phyloP scores from a whole-genome alignment of 2,113 vertebrate genomes.

The Notechis scutatus region DNA sequence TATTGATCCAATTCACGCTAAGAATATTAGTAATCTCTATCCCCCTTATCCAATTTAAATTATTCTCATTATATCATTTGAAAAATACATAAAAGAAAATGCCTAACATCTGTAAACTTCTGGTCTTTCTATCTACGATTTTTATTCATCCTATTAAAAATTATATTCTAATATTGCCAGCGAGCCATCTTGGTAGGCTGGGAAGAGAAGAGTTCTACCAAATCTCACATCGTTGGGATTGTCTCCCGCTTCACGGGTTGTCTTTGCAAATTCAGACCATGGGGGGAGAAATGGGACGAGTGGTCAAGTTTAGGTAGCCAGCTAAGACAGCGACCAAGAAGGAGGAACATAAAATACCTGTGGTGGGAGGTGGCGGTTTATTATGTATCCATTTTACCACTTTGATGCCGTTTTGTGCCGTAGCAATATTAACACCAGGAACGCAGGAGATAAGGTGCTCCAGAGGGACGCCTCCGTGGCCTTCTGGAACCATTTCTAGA shows the following conservation, averaged over 20 bases:
- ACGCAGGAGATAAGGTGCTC: slow-evolving; percentile 95
- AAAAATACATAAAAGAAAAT: too few relatives aligned
- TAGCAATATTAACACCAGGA: slow-evolving; percentile 90
- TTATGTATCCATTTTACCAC: slow-evolving; percentile 98
- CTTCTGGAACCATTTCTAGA: slow-evolving; percentile 79
- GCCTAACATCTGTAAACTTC: too few relatives aligned
- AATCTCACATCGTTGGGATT: neutral
- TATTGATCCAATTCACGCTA: too few relatives aligned
- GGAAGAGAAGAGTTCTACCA: neutral
- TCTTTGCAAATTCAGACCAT: neutral
- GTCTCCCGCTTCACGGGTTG: neutral
- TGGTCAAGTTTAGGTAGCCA: neutral
- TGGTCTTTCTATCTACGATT: too few relatives aligned
- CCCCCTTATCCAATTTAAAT: too few relatives aligned
- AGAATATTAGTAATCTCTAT: too few relatives aligned
- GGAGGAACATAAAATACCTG: slow-evolving; percentile 68
- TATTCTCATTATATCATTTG: too few relatives aligned
- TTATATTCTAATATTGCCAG: neutral
- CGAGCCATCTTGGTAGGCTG: neutral
- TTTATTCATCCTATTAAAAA: too few relatives aligned
- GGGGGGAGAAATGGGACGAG: neutral
- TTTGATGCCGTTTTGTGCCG: slow-evolving; percentile 93
- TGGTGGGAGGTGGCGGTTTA: slow-evolving; percentile 86
- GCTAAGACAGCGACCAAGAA: neutral
- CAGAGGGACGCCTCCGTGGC: slow-evolving; percentile 81